phyloP scores from a whole-genome alignment of 2,113 vertebrate species.

The Gallinago jamesoni region DNA sequence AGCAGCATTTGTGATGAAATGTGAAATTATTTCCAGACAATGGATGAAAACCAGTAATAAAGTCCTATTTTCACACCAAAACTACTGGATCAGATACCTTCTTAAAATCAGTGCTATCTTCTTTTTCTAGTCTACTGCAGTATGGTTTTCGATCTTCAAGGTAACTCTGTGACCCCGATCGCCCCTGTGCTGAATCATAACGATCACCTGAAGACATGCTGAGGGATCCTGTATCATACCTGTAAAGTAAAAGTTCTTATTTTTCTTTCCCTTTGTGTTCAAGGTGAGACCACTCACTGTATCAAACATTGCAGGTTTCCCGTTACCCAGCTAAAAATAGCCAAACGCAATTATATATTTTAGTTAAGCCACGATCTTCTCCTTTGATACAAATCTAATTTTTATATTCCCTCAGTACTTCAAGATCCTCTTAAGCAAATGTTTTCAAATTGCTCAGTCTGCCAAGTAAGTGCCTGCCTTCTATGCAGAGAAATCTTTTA shows the following conservation, averaged over 20 bases:
- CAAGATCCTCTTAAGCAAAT: not conserved
- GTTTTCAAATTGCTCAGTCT: not conserved
- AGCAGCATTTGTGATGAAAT: not conserved
- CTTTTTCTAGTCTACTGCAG: conserved; percentile 87
- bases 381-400: not conserved
- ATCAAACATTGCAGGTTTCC: not conserved
- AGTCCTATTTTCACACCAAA: not conserved
- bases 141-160: conserved; percentile 87
- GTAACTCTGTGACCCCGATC: conserved; percentile 76
- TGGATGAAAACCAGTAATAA: not conserved
- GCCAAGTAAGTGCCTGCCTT: not conserved
- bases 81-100: conserved; percentile 80
- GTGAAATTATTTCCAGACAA: not conserved
- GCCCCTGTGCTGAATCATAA: conserved; percentile 80
- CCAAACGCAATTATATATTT: not conserved
- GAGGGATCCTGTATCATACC: conserved; percentile 79
- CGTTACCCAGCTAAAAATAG: not conserved
- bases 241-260: conserved; percentile 52
- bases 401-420: not conserved
- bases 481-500: not conserved
- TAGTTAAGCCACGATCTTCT: not conserved
- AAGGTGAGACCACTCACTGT: not conserved
- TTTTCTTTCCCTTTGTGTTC: not conserved
- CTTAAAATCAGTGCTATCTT: conserved; percentile 94
- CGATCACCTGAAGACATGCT: conserved; percentile 80